Conservation (phyloP, 2,113 vertebrate species). For the Microtus oregoni region DNA sequence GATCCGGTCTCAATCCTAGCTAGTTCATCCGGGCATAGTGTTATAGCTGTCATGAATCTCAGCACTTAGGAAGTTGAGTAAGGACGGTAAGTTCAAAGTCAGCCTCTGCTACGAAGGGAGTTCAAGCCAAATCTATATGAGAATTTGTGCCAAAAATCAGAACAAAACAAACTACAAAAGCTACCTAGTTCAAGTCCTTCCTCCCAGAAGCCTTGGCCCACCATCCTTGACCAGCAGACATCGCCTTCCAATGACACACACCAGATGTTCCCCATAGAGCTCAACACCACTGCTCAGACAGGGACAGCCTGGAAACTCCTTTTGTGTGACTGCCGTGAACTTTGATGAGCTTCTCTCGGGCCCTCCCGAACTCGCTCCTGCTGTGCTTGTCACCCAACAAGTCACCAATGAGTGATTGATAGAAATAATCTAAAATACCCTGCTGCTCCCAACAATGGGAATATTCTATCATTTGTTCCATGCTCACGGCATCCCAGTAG, state of each 20-base stretch:
- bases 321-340: background rate
- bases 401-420: background rate
- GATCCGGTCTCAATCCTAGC: background rate
- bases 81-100: background rate
- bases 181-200: constrained; percentile 35
- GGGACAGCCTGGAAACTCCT: background rate
- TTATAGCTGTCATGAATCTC: background rate
- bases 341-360: background rate
- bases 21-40: background rate
- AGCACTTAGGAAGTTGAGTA: background rate
- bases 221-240: background rate
- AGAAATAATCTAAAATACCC: constrained; percentile 51
- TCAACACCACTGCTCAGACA: background rate
- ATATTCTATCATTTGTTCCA: background rate
- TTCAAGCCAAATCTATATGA: background rate
- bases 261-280: background rate
- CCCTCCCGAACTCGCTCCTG: background rate
- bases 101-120: too few relatives aligned
- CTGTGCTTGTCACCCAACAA: constrained; percentile 15
- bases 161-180: background rate
- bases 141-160: background rate
- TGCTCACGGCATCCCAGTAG: background rate
- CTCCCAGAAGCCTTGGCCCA: constrained; percentile 17
- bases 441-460: constrained; percentile 3
- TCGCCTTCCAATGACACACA: background rate